These are phyloP conservation scores for Thamnophis elegans DNA, from an alignment of 2,797 vertebrate species.

Conservation along the genomic window DNA sequence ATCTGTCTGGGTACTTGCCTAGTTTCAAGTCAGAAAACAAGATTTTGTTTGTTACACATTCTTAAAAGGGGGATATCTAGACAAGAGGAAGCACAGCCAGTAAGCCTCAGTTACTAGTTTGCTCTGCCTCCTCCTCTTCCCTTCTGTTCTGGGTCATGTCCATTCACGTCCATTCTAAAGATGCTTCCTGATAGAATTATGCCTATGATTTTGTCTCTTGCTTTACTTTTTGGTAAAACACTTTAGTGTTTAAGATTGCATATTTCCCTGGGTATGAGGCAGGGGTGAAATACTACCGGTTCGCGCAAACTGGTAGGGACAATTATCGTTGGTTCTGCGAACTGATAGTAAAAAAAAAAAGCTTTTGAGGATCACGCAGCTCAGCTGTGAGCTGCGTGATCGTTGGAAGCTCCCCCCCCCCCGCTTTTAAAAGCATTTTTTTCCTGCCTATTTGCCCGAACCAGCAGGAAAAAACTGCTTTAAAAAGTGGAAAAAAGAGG, in stretches of 20 bases:
- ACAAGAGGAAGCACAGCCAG: not conserved
- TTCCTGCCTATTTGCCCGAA: no score
- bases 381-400: no score
- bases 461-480: no score
- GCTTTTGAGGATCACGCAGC: no score
- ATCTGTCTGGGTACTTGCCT: conserved; percentile 89
- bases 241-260: not conserved
- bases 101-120: not conserved
- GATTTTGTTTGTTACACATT: not conserved
- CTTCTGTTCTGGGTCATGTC: no score
- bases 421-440: no score
- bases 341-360: no score
- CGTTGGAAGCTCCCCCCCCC: no score
- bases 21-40: conserved; percentile 17
- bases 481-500: no score
- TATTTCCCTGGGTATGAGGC: not conserved
- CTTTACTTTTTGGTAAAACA: not conserved
- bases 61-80: not conserved
- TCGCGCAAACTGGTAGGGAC: no score
- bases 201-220: not conserved
- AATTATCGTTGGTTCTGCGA: no score
- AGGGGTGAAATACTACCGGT: no score
- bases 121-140: not conserved
- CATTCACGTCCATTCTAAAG: not conserved
- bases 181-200: not conserved